Evolutionary conservation across 2,113 vertebrate species (phyloP).

Genomic region (Myiozetetes cayanensis): DNA sequence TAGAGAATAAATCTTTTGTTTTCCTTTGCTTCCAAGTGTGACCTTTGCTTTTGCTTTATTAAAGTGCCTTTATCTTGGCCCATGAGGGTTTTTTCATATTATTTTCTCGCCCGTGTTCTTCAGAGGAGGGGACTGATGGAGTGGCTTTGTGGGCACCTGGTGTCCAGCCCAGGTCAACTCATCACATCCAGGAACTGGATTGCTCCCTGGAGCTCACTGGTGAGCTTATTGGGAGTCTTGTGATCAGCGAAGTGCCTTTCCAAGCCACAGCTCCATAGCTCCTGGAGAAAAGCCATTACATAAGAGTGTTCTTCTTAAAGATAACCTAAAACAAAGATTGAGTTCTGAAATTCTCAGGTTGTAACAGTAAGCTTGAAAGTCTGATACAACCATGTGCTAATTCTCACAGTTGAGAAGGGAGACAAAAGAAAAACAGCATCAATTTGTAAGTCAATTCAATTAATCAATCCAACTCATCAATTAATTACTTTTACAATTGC

Average conservation of each 20-base stretch:
- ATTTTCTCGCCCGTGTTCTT: not conserved
- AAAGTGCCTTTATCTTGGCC: not conserved
- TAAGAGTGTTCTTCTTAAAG: not conserved
- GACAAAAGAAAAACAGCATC: not conserved
- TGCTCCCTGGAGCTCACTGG: not conserved
- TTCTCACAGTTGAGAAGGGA: not conserved
- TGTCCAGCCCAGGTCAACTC: not conserved
- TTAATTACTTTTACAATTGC: not conserved
- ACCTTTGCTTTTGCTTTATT: not conserved
- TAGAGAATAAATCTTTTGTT: not conserved
- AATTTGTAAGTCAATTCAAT: not conserved
- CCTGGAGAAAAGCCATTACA: not conserved
- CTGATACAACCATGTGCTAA: not conserved
- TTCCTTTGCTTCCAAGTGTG: rapidly evolving
- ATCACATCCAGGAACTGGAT: not conserved
- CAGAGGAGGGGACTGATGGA: not conserved
- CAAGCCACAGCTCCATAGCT: not conserved
- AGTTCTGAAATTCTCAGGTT: not conserved
- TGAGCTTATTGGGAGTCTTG: not conserved
- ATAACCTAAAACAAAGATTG: not conserved
- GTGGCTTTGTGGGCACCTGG: not conserved
- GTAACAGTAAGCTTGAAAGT: not conserved
- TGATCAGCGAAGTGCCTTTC: not conserved
- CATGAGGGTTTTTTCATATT: not conserved
- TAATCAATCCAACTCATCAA: not conserved